Base-by-base conservation (phyloP, 2,888 invertebrate genomes). In the Papilio protenor region DNA sequence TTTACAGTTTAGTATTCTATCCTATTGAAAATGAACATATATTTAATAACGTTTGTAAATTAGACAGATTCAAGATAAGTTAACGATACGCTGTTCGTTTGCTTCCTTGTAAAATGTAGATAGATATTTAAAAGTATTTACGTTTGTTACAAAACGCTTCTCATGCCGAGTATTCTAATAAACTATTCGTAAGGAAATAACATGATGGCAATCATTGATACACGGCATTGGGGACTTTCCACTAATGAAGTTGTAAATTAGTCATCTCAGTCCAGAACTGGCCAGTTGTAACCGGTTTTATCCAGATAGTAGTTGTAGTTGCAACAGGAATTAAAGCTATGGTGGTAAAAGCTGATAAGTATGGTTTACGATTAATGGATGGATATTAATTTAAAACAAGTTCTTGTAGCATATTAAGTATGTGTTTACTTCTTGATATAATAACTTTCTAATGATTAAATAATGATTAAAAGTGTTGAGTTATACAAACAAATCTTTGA, bases 341-440 rank as follows among this genome's bases (percentile, higher is more conserved):
- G 79, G 80, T 80, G 79, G 81, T 81, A 81, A 81, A 81, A 83
- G 80, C 78, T 64, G 76, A 82, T 81, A 82, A 79, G 71, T 79
- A 57, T 61, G 76, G 78, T 76, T 76, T 77, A 80, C 76, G 77
- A 77, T 61, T 75, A 75, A 75, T 75, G n/a, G 16, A 59, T 71
- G 59, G 21, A 47, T 59, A 52, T 76, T 55, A 55, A 49, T 61
- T 45, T 33, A 27, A 49, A 75, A 66, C 64, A 6, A 66, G 52
- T 74, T 74, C 3, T n/a, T 47, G 21, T 33, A 14, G 18, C 6
- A 8, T 64, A 33, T 64, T 5, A 66, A 66, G 11, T 18, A 21
- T 57, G 21, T 59, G 23, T 59, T 61, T 61, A 27, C 2, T 61
- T 23, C 23, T 23, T 0, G 21, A 12, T 23, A 27, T 4, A 23